These are phyloP conservation scores for Xestia rhomboidea DNA, from an alignment of 2,888 invertebrate species.

Conservation along the genomic window DNA sequence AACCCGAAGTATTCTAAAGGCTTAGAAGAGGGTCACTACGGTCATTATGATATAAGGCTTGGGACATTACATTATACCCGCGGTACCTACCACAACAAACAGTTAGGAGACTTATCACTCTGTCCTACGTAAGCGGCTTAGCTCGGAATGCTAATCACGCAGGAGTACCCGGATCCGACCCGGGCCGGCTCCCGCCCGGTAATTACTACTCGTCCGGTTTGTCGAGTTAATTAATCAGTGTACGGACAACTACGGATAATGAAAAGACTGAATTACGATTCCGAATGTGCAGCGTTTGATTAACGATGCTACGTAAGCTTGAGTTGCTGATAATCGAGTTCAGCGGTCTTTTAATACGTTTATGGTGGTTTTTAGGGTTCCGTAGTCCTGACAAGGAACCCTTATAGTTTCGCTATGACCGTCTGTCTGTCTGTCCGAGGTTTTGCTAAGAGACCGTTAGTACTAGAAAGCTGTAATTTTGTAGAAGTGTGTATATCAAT, in stretches of 20 bases:
- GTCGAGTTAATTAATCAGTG: slow-evolving; percentile 65
- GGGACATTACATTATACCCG: slow-evolving; percentile 34
- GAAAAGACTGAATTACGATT: slow-evolving; percentile 56
- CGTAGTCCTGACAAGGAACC: too few species aligned
- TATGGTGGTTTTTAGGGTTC: too few species aligned
- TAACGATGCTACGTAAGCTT: slow-evolving; percentile 18
- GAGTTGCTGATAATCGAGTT: slow-evolving; percentile 6
- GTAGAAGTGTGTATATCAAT: too few species aligned
- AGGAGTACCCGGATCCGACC: slow-evolving; percentile 28
- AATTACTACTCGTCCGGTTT: slow-evolving; percentile 65
- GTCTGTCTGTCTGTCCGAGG: too few species aligned
- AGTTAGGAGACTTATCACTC: slow-evolving; percentile 48
- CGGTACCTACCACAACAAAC: slow-evolving; percentile 48
- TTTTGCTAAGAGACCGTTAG: too few species aligned
- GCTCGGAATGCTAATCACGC: slow-evolving; percentile 58
- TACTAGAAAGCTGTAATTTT: too few species aligned
- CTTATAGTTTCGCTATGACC: too few species aligned
- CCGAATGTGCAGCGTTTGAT: slow-evolving; percentile 39
- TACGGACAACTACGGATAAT: slow-evolving; percentile 52
- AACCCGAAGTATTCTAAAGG: slow-evolving; percentile 7
- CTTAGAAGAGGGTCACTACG: slow-evolving; percentile 11
- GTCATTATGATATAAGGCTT: slow-evolving; percentile 14
- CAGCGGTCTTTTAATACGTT: neutral
- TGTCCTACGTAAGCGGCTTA: slow-evolving; percentile 58
- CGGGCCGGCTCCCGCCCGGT: slow-evolving; percentile 44